phyloP scores from a whole-genome alignment of 2,888 invertebrate genomes.

The Cynaeus angustus region DNA sequence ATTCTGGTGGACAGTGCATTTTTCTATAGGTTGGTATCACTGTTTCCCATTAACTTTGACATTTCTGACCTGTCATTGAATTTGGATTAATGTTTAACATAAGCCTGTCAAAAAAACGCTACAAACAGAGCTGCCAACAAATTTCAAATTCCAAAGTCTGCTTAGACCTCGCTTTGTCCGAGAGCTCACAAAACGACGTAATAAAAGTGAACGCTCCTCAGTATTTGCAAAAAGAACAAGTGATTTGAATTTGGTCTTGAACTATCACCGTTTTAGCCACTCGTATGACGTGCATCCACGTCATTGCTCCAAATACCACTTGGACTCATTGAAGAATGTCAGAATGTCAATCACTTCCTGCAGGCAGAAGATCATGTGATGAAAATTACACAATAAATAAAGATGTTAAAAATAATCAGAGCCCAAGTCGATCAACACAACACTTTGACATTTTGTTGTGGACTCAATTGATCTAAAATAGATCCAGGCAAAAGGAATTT shows the following conservation, averaged over 20 bases:
- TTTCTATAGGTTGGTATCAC: too few species aligned
- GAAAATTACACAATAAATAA: constrained; percentile 15
- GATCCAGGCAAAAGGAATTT: not conserved
- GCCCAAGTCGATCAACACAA: constrained; percentile 18
- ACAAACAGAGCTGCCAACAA: too few species aligned
- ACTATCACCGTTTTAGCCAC: too few species aligned
- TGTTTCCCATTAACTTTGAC: too few species aligned
- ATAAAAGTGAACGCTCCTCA: not conserved
- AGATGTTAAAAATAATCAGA: constrained; percentile 27
- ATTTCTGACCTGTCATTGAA: too few species aligned
- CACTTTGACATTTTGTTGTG: constrained; percentile 31
- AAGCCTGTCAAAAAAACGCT: too few species aligned
- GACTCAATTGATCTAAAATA: too few species aligned
- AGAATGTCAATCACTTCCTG: constrained; percentile 30
- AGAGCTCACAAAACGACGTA: too few species aligned
- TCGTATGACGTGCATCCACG: constrained; percentile 3
- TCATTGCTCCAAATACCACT: constrained; percentile 20
- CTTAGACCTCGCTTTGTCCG: too few species aligned
- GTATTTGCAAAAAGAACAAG: not conserved
- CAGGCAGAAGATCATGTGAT: constrained; percentile 6
- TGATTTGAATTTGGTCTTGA: not conserved
- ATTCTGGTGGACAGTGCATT: too few species aligned
- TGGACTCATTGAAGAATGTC: constrained; percentile 14
- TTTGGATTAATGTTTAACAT: too few species aligned
- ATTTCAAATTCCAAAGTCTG: too few species aligned